Evolutionary conservation across 1,140 invertebrate species (phyloP), one percentile per base, ranked within the genome.

Genomic region (Temnothorax curvispinosus): DNA sequence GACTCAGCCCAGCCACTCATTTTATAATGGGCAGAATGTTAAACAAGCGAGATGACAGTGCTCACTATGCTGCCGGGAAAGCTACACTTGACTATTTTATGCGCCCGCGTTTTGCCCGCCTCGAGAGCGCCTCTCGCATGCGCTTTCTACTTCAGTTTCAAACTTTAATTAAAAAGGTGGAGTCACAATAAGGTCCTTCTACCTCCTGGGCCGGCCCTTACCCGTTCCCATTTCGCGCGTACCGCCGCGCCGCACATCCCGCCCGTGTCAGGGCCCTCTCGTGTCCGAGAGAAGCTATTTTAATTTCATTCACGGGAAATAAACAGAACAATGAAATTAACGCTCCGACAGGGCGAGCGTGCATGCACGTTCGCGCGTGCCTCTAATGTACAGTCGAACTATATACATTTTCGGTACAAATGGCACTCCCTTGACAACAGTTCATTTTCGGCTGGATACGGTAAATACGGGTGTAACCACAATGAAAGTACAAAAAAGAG

Each of bases 101-200:
- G 84, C 60, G 75, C 58, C 82, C 82, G 87, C 62, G 62, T 74
- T 86, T 44, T 74, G 87, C 58, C 38, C 85, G 75, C 74, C 86
- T 88, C 89, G 21, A 75, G 81, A 84, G 75, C 18, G 5, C 65
- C 65, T 86, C 82, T 80, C 85, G 81, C 89, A 85, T 89, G 77
- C 89, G 80, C 69, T 65, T 32, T 75, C 81, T 77, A 89, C 88
- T 92, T 91, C 89, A 91, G 89, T 92, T 91, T 91, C 92, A 90
- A 94, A 93, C 91, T 94, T 94, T 93, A 94, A 94, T 94, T 94
- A 93, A 93, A 93, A 93, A 94, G 91, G 92, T 89, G 88, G 87
- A 88, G 88, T 86, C 84, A 85, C 92, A 86, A 88, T 91, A 91
- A 84, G 89, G 86, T 86, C 87, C 77, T 86, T 72, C 76, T 77